Percentiles rank a stretch among this genome's conserved stretches.
These are phyloP conservation scores for Drosophila helvetica DNA, from an alignment of 2,888 invertebrate genomes.

Conservation along the genomic window DNA sequence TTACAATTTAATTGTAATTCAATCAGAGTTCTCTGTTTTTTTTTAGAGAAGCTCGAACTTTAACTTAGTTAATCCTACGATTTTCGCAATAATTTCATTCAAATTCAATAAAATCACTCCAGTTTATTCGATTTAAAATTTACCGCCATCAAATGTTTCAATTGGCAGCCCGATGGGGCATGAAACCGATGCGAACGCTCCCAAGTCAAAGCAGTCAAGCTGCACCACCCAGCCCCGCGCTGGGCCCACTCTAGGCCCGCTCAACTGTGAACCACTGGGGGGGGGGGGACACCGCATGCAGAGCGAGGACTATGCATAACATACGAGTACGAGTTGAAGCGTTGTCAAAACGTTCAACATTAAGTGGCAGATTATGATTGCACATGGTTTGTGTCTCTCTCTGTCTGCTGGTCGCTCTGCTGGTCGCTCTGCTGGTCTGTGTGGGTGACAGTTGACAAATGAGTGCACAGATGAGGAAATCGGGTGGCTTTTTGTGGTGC, in stretches of 20 bases:
- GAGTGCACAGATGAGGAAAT: conserved; percentile 49
- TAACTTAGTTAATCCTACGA: neutral
- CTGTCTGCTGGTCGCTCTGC: neutral
- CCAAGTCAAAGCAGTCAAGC: conserved; percentile 17
- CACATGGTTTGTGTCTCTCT: conserved; percentile 9
- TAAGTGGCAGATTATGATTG: conserved; percentile 42
- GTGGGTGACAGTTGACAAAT: conserved; percentile 53
- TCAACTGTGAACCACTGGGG: conserved; percentile 41
- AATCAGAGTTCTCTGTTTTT: too few species aligned
- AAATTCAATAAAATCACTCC: neutral
- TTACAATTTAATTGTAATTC: too few species aligned
- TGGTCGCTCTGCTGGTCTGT: conserved; percentile 7
- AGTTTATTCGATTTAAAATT: neutral
- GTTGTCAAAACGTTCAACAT: conserved; percentile 23
- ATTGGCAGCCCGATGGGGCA: conserved; percentile 50
- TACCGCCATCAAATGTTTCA: neutral
- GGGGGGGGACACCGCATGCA: conserved; percentile 24
- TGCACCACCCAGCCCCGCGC: neutral
- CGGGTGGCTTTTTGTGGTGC: conserved; percentile 42
- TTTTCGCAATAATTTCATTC: neutral
- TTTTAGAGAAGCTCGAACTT: too few species aligned
- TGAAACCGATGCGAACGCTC: conserved; percentile 50
- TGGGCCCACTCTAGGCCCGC: conserved; percentile 26
- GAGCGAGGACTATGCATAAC: conserved; percentile 27
- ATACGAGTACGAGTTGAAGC: conserved; percentile 18